Evolutionary conservation across 2,113 vertebrate genomes (phyloP).

Genomic region (Thunnus maccoyii): DNA sequence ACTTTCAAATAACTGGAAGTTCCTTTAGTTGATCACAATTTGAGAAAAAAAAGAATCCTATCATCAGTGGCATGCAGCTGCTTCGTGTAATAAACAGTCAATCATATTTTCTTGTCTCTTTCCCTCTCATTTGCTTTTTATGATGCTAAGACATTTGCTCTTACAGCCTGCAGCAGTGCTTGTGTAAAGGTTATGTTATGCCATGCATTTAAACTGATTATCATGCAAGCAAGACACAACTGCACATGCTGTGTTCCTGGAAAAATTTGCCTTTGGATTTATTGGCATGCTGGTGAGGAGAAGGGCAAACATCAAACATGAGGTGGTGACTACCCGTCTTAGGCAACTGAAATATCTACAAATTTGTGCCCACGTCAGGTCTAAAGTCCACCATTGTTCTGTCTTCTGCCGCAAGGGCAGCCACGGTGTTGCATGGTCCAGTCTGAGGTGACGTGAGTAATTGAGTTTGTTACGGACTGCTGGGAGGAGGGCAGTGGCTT

Average conservation of each 20-base stretch:
- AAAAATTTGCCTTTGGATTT: conserved; percentile 1
- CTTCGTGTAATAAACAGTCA: conserved; percentile 10
- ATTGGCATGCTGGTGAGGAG: background rate
- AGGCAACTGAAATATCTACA: conserved; percentile 7
- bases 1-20: background rate
- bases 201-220: conserved; percentile 10
- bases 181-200: conserved; percentile 13
- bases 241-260: conserved; percentile 1
- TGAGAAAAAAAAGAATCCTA: background rate
- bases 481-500: conserved; percentile 6
- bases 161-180: background rate
- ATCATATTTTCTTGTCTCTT: background rate
- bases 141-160: background rate
- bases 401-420: conserved; percentile 4
- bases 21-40: background rate
- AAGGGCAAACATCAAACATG: conserved; percentile 8
- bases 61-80: background rate
- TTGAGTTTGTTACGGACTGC: background rate
- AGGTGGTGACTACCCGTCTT: background rate
- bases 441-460: conserved; percentile 16
- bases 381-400: conserved; percentile 51
- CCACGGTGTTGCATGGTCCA: background rate
- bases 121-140: conserved; percentile 6
- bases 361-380: background rate
- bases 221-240: conserved; percentile 14